Evolutionary conservation across 1,140 invertebrate species (phyloP), one percentile per base, ranked within the genome.

Genomic region (Drosophila mauritiana): DNA sequence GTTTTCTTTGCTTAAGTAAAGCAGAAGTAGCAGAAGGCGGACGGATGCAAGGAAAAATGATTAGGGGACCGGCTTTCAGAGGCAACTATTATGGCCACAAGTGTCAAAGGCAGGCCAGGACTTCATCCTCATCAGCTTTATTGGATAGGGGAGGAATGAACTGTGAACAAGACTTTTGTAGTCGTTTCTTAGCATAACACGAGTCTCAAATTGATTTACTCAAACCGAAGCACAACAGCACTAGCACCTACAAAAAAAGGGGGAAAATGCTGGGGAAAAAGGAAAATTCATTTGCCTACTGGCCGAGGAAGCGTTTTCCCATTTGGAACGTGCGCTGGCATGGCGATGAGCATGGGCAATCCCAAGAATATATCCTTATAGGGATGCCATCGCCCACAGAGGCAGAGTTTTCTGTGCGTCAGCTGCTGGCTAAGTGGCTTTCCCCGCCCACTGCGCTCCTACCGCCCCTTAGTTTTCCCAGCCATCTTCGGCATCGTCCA

Each of bases 171-270:
- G 73, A 82, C 78, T 76, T 57, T 70, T 69, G 67, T 70, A 69
- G 83, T 85, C 74, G 59, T 83, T 74, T 76, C 75, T 67, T 69
- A 82, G 65, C 74, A 86, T 82, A 54, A 76, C 63, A 78, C 39
- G 62, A 53, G 54, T 61, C 62, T 80, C 51, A 70, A 86, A 86
- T 89, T 89, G 83, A 88, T 88, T 83, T 89, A 64, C 80, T 70
- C 83, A 88, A 68, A 80, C 73, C 58, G 49, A 49, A 39, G 43
- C 37, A 4, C 31, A 17, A 46, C 48, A 46, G 31, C 54, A 43
- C 12, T 42, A n/a, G 42, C 17, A 34, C n/a, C 31, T 43, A 58
- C 72, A 75, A 58, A 76, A 55, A 58, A 75, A 51, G 12, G 10
- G 11, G 27, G 15, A 55, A 17, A 57, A 73, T 20, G 22, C 43